Conservation (phyloP, 2,113 vertebrate genomes). For the Hiodon alosoides region DNA sequence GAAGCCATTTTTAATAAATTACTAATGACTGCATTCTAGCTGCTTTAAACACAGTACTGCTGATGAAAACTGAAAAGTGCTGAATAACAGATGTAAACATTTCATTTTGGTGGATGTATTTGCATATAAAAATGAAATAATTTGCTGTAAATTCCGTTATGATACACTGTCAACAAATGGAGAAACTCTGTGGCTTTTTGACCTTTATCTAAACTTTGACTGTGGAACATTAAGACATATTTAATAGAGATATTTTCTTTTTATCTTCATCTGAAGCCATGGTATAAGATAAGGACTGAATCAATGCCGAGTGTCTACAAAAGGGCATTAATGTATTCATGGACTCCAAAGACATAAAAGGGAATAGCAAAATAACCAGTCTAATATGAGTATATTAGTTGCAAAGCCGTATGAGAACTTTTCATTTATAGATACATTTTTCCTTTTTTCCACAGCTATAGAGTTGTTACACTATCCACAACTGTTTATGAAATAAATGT, state of each 20-base stretch:
- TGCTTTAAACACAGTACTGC: too few relatives aligned
- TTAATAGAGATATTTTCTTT: constrained; percentile 48
- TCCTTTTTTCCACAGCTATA: not conserved
- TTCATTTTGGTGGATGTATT: not conserved
- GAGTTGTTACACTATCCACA: not conserved
- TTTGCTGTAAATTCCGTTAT: not conserved
- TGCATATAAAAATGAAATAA: too few relatives aligned
- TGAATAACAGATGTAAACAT: too few relatives aligned
- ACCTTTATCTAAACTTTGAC: constrained; percentile 54
- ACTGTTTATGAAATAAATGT: not conserved
- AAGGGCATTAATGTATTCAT: constrained; percentile 59
- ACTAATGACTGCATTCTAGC: too few relatives aligned
- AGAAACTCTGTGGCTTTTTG: constrained; percentile 32
- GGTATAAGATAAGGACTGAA: constrained; percentile 52
- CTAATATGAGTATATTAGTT: constrained; percentile 55
- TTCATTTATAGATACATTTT: not conserved
- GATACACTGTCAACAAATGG: not conserved
- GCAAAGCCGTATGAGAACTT: not conserved
- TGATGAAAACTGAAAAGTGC: too few relatives aligned
- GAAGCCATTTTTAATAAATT: too few relatives aligned
- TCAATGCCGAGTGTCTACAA: constrained; percentile 58
- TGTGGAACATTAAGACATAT: constrained; percentile 57
- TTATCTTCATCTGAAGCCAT: constrained; percentile 60
- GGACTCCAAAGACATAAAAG: constrained; percentile 67
- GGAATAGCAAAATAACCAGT: constrained; percentile 61